Percentiles rank a stretch among this genome's conserved stretches.
phyloP scores from a whole-genome alignment of 2,113 vertebrate genomes.

The Amblyornis subalaris region DNA sequence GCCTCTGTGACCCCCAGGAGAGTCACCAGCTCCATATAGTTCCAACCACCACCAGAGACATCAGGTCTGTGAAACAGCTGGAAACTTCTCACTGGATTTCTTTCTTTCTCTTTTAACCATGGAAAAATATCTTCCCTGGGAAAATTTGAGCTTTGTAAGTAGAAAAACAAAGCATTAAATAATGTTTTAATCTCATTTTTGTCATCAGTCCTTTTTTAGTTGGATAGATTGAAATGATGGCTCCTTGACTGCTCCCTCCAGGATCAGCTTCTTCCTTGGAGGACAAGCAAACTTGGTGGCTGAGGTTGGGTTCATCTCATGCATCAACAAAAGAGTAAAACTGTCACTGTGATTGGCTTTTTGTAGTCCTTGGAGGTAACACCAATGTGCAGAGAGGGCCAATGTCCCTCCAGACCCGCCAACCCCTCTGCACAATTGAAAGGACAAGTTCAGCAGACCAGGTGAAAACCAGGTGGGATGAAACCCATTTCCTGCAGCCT shows the following conservation, averaged over 20 bases:
- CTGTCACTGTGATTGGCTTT: background rate
- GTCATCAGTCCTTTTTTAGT: accelerated
- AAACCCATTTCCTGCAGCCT: background rate
- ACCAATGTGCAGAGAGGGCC: background rate
- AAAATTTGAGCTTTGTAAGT: background rate
- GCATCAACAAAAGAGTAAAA: background rate
- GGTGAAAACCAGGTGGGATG: background rate
- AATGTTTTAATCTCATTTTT: background rate
- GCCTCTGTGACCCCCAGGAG: background rate
- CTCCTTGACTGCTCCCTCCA: background rate
- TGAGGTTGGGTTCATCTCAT: background rate
- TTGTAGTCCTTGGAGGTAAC: accelerated
- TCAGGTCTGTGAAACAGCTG: background rate
- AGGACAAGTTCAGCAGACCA: background rate
- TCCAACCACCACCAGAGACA: accelerated
- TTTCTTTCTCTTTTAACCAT: background rate
- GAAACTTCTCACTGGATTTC: background rate
- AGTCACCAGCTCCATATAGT: background rate
- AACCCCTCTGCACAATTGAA: background rate
- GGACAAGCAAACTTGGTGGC: background rate
- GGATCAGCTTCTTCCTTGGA: background rate
- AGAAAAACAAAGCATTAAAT: background rate
- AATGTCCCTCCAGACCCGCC: background rate
- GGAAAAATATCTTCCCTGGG: background rate
- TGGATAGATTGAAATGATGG: background rate